Evolutionary conservation across 2,113 vertebrate species (phyloP), one percentile per base, ranked within the genome.

Genomic region (Pollachius pollachius): DNA sequence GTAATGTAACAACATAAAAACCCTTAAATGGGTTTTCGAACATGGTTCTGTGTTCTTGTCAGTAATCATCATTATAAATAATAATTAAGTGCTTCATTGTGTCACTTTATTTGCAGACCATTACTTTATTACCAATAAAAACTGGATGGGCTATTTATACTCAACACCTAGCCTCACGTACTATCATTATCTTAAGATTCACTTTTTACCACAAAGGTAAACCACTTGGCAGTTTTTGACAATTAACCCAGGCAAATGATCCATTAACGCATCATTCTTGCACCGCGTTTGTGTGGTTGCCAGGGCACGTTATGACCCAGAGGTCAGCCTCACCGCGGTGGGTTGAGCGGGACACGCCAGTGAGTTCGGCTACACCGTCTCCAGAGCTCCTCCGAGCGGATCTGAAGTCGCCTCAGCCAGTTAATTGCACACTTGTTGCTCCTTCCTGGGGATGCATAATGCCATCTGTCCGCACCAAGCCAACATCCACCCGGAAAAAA

Each of bases 381-480:
- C 73, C 41, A 48, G 41, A 23, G 56, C 61, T 74, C 69, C 59
- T 62, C 37, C 65, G 76, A 78, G 77, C 70, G 65, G 62, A 82
- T 73, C 65, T 68, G 75, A 64, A 70, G 52, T 62, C 67, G 78
- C 79, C 54, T 84, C 74, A 18, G 78, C 68, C 59, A 67, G 79
- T 81, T 92, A 90, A 92, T 91, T 91, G 85, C 81, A 87, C 87
- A 89, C 86, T 84, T 90, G 89, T 89, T 87, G 86, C 84, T 72
- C 17, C 75, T 52, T 64, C 72, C 74, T 62, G 74, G 66, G 77
- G 73, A 72, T 72, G 66, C 73, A 84, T 70, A 77, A 73, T 76
- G 83, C 89, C 92, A 93, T 91, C 91, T 93, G 90, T 48, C 12
- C 41, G 8, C 41, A 13, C 41, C 8, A 48, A 9, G 41, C 41